Evolutionary conservation across 2,113 vertebrate genomes (phyloP).

Genomic region (Chionomys nivalis): DNA sequence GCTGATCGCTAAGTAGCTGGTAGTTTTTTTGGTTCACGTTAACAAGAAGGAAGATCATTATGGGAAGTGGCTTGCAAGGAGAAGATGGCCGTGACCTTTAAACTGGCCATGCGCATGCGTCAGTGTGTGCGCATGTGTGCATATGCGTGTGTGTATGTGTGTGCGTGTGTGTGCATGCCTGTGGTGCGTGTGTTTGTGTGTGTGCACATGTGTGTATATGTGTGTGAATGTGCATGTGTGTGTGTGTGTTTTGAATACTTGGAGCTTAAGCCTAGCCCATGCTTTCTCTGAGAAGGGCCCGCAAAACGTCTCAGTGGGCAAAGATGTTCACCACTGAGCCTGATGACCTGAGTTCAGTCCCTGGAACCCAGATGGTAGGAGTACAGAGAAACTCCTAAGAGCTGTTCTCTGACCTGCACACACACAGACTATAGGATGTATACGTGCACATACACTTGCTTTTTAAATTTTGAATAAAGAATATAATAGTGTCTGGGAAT

Average conservation of each 20-base stretch:
- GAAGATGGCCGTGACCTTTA: not conserved
- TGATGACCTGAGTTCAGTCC: not conserved
- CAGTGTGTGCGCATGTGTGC: not conserved
- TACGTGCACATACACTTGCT: not conserved
- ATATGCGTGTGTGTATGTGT: not conserved
- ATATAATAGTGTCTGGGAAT: constrained; percentile 5
- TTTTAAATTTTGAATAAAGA: not conserved
- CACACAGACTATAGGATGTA: not conserved
- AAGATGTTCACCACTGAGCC: not conserved
- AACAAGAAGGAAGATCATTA: not conserved
- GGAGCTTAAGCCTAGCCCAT: not conserved
- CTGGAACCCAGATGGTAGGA: not conserved
- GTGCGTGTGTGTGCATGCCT: not conserved
- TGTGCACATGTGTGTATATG: not conserved
- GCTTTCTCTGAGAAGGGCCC: not conserved
- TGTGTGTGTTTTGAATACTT: not conserved
- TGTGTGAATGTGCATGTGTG: not conserved
- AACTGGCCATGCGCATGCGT: not conserved
- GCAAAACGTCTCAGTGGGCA: not conserved
- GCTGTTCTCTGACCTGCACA: not conserved
- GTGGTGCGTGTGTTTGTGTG: not conserved
- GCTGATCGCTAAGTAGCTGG: not conserved
- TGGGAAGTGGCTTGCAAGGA: not conserved
- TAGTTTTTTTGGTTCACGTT: not conserved
- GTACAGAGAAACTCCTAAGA: not conserved